These are phyloP conservation scores for Nephrotoma appendiculata DNA, from an alignment of 2,888 invertebrate species.

Conservation along the genomic window DNA sequence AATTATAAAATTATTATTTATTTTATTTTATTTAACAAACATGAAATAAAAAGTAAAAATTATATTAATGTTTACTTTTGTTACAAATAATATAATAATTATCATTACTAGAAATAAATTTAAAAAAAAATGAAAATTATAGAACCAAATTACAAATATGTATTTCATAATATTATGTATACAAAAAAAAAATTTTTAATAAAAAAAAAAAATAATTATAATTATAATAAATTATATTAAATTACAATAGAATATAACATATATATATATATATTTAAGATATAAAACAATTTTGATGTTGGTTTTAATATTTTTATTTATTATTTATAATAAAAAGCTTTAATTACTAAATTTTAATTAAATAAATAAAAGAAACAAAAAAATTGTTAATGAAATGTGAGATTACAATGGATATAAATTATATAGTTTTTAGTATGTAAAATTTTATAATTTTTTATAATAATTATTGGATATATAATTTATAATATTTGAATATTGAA, in stretches of 20 bases:
- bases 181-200: background rate
- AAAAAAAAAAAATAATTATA: no score
- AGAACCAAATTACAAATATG: background rate
- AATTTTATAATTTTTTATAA: background rate
- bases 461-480: background rate
- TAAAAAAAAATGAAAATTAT: background rate
- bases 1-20: background rate
- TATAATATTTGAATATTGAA: background rate
- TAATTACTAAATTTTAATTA: background rate
- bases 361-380: background rate
- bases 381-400: background rate
- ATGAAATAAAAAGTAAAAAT: constrained; percentile 1
- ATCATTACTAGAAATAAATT: background rate
- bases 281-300: background rate
- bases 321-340: background rate
- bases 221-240: background rate
- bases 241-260: background rate
- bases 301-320: background rate
- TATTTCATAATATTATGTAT: background rate
- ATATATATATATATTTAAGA: background rate
- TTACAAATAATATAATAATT: background rate
- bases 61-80: constrained; percentile 5
- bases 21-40: background rate
- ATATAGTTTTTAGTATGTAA: background rate
- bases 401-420: background rate